These are phyloP conservation scores for Motacilla tschutschensis DNA, from an alignment of 2,113 vertebrate species.

Conservation along the genomic window DNA sequence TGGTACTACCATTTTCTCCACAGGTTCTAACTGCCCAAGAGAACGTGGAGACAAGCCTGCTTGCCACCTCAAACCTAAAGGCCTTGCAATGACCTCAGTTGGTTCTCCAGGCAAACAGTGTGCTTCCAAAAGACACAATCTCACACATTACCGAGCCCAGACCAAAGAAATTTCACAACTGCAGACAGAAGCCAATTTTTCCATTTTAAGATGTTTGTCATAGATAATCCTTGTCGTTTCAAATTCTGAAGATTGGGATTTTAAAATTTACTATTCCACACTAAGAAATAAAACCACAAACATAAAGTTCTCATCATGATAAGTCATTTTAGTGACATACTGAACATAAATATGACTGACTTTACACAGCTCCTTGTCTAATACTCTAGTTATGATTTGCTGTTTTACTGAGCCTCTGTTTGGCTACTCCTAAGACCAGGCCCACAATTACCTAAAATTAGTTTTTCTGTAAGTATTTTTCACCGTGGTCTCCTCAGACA, in stretches of 20 bases:
- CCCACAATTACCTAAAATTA: neutral
- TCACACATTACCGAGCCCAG: neutral
- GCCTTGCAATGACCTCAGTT: neutral
- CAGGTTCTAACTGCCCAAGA: neutral
- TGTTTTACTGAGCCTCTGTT: neutral
- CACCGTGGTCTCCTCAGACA: neutral
- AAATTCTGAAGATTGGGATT: neutral
- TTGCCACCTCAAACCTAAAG: neutral
- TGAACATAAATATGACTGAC: neutral
- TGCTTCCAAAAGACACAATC: neutral
- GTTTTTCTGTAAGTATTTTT: neutral
- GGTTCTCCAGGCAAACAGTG: accelerated
- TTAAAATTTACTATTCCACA: neutral
- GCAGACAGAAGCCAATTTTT: neutral
- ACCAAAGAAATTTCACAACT: neutral
- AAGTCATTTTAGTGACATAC: neutral
- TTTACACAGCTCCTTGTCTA: neutral
- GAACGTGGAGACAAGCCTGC: neutral
- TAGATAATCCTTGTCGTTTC: neutral
- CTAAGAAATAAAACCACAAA: neutral
- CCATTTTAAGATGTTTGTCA: neutral
- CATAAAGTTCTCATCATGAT: neutral
- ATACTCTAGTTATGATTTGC: neutral
- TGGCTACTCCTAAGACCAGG: neutral
- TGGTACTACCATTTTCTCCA: neutral